Evolutionary conservation across 2,113 vertebrate species (phyloP).

Genomic region (Hystrix brachyura): DNA sequence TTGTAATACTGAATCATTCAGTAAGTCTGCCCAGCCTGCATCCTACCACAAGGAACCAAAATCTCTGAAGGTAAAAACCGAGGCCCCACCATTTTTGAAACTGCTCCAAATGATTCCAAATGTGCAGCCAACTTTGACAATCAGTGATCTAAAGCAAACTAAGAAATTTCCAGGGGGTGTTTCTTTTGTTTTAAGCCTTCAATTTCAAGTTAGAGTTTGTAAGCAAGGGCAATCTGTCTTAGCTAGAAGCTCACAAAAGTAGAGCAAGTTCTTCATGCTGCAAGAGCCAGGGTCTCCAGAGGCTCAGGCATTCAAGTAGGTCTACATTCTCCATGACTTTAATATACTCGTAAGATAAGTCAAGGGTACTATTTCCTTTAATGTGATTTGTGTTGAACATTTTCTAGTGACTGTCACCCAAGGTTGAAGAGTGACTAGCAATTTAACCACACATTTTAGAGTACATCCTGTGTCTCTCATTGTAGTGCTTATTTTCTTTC

Average conservation of each 20-base stretch:
- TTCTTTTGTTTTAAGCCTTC: not conserved
- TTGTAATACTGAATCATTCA: not conserved
- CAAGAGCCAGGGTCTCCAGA: not conserved
- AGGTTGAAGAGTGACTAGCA: not conserved
- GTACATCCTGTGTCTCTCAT: not conserved
- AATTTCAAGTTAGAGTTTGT: conserved; percentile 5
- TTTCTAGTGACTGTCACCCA: conserved; percentile 30
- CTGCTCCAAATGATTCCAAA: not conserved
- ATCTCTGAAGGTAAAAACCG: not conserved
- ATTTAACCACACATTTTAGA: not conserved
- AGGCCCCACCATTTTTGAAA: conserved; percentile 8
- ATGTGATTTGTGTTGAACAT: conserved; percentile 4
- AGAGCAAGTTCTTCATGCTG: not conserved
- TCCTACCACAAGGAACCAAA: not conserved
- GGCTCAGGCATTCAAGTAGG: not conserved
- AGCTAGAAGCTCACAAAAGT: not conserved
- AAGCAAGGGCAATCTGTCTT: not conserved
- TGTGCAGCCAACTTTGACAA: not conserved
- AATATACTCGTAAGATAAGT: not conserved
- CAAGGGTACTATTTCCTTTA: not conserved
- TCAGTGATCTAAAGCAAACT: not conserved
- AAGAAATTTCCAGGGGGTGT: not conserved
- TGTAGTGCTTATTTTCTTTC: not conserved
- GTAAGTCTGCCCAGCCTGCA: not conserved
- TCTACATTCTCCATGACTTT: not conserved